A percentile compares a stretch with the other conserved stretches of the same genome.
phyloP scores from a whole-genome alignment of 1,140 invertebrate genomes.

The Belonocnema kinseyi region DNA sequence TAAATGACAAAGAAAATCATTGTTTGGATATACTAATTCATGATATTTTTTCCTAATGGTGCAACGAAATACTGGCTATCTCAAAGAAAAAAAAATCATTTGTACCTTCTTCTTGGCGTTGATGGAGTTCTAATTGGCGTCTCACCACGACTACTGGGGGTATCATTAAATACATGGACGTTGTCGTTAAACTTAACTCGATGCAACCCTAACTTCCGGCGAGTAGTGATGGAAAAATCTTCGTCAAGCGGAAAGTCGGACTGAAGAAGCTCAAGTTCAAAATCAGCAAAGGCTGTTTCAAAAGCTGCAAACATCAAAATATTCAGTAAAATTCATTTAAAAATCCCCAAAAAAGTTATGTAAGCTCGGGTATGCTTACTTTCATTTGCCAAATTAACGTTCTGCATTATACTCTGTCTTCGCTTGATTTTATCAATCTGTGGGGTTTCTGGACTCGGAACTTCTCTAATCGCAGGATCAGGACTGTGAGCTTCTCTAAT shows the following conservation, averaged over 20 bases:
- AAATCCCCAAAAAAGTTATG: too few relatives aligned
- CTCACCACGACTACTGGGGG: constrained; percentile 2
- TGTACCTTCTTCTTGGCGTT: not conserved
- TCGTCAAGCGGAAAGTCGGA: not conserved
- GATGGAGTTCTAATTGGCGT: constrained; percentile 31
- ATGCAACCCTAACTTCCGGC: not conserved
- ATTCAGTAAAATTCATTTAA: not conserved
- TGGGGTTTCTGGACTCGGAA: constrained; percentile 28
- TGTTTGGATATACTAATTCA: too few relatives aligned
- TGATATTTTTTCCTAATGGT: too few relatives aligned
- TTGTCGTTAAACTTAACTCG: constrained; percentile 43
- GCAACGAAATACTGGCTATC: too few relatives aligned
- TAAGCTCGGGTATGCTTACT: not conserved
- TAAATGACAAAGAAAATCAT: too few relatives aligned
- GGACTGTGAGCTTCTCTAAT: constrained; percentile 29
- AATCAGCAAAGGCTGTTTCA: constrained; percentile 57
- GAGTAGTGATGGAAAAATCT: not conserved
- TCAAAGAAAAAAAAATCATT: too few relatives aligned
- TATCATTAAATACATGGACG: constrained; percentile 34
- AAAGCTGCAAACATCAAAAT: constrained; percentile 45
- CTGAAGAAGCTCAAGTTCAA: constrained; percentile 62
- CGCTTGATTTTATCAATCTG: constrained; percentile 38
- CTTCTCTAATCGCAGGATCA: constrained; percentile 38
- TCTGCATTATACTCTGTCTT: constrained; percentile 52
- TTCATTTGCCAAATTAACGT: constrained; percentile 40